Evolutionary conservation across 1,140 invertebrate species (phyloP).

Genomic region (Neodiprion pinetum): DNA sequence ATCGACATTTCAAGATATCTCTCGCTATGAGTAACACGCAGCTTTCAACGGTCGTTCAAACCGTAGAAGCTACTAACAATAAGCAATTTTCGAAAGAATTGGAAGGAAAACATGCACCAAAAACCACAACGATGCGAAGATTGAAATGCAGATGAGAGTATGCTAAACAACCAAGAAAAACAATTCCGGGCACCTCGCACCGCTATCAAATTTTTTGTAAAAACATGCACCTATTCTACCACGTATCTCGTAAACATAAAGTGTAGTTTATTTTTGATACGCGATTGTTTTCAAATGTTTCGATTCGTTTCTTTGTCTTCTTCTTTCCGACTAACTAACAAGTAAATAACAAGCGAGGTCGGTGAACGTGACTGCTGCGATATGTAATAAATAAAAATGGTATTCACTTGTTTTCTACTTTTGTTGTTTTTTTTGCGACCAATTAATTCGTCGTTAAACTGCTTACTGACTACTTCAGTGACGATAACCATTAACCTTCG

Average conservation of each 20-base stretch:
- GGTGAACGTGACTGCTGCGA: too few relatives aligned
- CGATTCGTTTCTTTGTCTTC: too few relatives aligned
- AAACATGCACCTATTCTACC: too few relatives aligned
- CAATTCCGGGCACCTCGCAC: too few relatives aligned
- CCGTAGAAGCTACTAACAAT: background rate
- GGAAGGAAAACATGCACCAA: background rate
- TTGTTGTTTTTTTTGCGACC: background rate
- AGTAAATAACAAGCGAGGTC: too few relatives aligned
- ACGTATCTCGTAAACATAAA: too few relatives aligned
- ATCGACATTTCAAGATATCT: too few relatives aligned
- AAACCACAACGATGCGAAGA: background rate
- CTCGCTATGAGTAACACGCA: too few relatives aligned
- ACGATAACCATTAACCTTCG: constrained; percentile 4
- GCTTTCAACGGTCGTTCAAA: background rate
- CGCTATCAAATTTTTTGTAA: too few relatives aligned
- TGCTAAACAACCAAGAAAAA: background rate
- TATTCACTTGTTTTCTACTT: background rate
- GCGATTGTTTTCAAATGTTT: too few relatives aligned
- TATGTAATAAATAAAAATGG: background rate
- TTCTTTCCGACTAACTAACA: too few relatives aligned
- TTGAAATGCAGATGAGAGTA: background rate
- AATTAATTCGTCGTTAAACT: background rate
- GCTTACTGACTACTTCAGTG: background rate
- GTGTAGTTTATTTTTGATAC: too few relatives aligned
- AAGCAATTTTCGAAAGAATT: background rate